A percentile compares a stretch with the other conserved stretches of the same genome.
phyloP scores from a whole-genome alignment of 2,797 vertebrate genomes.

The Schizothorax lantsangensis region DNA sequence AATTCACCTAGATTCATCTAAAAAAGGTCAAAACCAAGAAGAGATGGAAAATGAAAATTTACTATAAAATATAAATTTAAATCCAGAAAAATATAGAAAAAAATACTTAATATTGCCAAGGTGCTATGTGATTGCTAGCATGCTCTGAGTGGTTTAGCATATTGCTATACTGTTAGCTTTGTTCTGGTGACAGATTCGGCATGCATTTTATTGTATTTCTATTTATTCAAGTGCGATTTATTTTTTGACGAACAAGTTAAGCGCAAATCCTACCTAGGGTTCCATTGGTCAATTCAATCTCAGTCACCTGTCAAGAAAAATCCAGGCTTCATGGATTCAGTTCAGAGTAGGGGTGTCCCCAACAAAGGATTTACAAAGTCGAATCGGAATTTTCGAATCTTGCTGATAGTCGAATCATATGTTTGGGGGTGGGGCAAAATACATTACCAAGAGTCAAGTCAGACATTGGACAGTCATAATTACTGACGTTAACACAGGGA shows the following conservation, averaged over 20 bases:
- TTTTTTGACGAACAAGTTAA: neutral
- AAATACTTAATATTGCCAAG: neutral
- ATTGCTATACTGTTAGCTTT: neutral
- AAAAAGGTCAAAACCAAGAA: slow-evolving; percentile 51
- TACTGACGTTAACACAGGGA: no score
- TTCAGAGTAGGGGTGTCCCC: neutral
- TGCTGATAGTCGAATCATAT: no score
- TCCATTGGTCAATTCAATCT: neutral
- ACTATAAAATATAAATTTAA: slow-evolving; percentile 18
- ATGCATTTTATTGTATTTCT: neutral
- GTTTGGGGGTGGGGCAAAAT: no score
- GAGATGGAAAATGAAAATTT: slow-evolving; percentile 51
- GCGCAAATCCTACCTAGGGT: neutral
- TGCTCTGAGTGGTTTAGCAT: neutral
- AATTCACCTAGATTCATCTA: slow-evolving; percentile 15
- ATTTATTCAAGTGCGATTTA: neutral
- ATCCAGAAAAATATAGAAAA: neutral
- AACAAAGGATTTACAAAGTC: no score
- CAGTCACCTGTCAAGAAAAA: neutral
- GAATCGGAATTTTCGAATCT: no score
- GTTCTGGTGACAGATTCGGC: neutral
- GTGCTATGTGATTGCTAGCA: neutral
- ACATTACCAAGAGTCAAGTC: no score
- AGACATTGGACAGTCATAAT: no score
- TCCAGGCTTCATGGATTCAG: neutral